phyloP scores from a whole-genome alignment of 2,797 vertebrate species.

The Manis javanica region DNA sequence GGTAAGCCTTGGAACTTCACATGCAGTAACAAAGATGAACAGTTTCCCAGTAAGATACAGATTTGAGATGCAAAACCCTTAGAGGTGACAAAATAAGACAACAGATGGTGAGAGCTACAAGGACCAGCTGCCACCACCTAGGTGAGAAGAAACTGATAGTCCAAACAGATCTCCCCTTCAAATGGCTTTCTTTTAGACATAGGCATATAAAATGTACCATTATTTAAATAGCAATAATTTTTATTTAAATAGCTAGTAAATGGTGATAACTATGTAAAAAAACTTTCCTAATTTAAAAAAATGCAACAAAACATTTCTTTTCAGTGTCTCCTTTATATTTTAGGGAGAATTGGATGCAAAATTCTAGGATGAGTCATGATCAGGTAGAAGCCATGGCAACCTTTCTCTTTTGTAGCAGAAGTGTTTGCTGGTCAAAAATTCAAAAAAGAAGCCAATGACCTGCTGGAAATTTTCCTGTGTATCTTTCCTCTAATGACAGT shows the following conservation, averaged over 20 bases:
- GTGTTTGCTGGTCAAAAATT: neutral
- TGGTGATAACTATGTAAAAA: neutral
- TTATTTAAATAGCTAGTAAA: neutral
- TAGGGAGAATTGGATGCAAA: neutral
- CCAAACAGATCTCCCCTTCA: neutral
- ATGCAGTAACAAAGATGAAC: neutral
- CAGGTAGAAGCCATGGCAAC: neutral
- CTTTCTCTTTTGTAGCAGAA: neutral
- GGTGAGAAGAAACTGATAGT: neutral
- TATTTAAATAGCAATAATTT: neutral
- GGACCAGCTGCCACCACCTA: neutral
- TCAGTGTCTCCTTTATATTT: neutral
- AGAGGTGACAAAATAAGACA: neutral
- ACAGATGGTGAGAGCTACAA: neutral
- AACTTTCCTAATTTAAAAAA: neutral
- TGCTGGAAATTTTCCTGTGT: neutral
- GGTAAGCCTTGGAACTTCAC: neutral
- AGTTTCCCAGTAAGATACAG: neutral
- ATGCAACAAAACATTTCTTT: neutral
- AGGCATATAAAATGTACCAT: neutral
- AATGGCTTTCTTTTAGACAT: neutral
- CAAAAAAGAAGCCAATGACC: neutral
- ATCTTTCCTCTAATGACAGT: neutral
- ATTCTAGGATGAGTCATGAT: neutral
- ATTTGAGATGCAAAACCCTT: neutral